phyloP scores from a whole-genome alignment of 2,797 vertebrate species.

The Oophaga sylvatica region DNA sequence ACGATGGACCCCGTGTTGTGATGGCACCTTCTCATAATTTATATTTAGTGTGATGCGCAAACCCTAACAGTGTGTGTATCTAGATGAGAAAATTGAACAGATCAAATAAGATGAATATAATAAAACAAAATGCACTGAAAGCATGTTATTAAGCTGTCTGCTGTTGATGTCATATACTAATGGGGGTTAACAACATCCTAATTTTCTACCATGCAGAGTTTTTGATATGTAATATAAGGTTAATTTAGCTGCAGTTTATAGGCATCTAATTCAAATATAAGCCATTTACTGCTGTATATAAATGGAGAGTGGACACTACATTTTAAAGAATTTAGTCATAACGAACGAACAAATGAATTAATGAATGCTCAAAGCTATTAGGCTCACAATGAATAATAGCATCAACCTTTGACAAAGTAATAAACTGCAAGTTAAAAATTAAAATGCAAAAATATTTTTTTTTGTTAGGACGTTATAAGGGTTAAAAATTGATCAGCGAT shows the following conservation, averaged over 20 bases:
- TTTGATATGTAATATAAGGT: not conserved
- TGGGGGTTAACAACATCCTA: constrained; percentile 1
- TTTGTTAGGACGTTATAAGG: too few relatives aligned
- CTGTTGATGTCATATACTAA: not conserved
- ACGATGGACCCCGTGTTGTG: too few relatives aligned
- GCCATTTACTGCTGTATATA: not conserved
- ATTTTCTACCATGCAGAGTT: not conserved
- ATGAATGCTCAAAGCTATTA: not conserved
- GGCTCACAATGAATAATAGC: not conserved
- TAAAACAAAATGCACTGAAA: not conserved
- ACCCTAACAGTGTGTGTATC: not conserved
- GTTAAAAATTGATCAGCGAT: too few relatives aligned
- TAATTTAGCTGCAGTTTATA: not conserved
- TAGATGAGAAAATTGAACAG: not conserved
- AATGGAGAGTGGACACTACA: not conserved
- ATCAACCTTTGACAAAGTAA: not conserved
- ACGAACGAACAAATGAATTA: not conserved
- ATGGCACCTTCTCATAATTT: too few relatives aligned
- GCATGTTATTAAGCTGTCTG: not conserved
- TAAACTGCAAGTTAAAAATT: too few relatives aligned
- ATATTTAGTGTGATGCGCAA: too few relatives aligned
- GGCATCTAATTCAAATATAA: not conserved
- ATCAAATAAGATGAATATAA: not conserved
- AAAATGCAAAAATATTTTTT: too few relatives aligned
- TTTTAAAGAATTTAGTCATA: not conserved